A percentile compares a stretch with the other conserved stretches of the same genome.
Evolutionary conservation across 1,140 invertebrate genomes (phyloP).

Genomic region (Eumeta japonica): DNA sequence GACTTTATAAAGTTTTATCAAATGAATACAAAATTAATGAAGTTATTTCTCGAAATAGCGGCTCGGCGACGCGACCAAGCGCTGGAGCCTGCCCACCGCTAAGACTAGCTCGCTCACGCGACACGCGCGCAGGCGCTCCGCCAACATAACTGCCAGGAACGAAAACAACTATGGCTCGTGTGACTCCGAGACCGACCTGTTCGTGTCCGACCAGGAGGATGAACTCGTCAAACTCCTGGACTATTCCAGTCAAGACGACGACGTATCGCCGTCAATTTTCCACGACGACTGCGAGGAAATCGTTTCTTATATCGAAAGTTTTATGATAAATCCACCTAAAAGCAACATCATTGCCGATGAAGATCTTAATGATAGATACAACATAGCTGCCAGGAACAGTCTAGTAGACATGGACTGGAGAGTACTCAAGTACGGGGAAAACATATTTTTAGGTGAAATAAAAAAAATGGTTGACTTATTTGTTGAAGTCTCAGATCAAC

Average conservation of each 20-base stretch:
- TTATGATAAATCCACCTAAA: slow-evolving; percentile 23
- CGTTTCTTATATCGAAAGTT: slow-evolving; percentile 37
- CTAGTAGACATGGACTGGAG: slow-evolving; percentile 51
- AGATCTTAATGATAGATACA: slow-evolving; percentile 35
- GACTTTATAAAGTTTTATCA: slow-evolving; percentile 27
- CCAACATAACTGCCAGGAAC: slow-evolving; percentile 16
- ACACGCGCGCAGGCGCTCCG: slow-evolving; percentile 26
- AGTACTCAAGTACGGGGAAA: slow-evolving; percentile 51
- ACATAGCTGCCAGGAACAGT: slow-evolving; percentile 37
- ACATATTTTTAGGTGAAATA: slow-evolving; percentile 45
- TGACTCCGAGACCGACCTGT: slow-evolving; percentile 73
- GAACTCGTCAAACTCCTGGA: slow-evolving; percentile 67
- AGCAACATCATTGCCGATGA: slow-evolving; percentile 28
- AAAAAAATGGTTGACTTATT: slow-evolving; percentile 44
- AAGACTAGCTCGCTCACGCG: slow-evolving; percentile 25
- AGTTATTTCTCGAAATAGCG: slow-evolving; percentile 31
- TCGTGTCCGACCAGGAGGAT: slow-evolving; percentile 79
- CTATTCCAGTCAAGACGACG: slow-evolving; percentile 55
- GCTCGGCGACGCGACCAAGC: slow-evolving; percentile 36
- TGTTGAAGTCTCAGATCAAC: slow-evolving; percentile 25
- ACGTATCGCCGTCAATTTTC: slow-evolving; percentile 46
- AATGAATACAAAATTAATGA: slow-evolving; percentile 1
- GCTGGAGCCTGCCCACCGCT: slow-evolving; percentile 49
- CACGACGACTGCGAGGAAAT: slow-evolving; percentile 46
- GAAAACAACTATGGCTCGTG: slow-evolving; percentile 42